A percentile compares a stretch with the other conserved stretches of the same genome.
phyloP scores from a whole-genome alignment of 2,113 vertebrate species.

The Ictalurus punctatus region DNA sequence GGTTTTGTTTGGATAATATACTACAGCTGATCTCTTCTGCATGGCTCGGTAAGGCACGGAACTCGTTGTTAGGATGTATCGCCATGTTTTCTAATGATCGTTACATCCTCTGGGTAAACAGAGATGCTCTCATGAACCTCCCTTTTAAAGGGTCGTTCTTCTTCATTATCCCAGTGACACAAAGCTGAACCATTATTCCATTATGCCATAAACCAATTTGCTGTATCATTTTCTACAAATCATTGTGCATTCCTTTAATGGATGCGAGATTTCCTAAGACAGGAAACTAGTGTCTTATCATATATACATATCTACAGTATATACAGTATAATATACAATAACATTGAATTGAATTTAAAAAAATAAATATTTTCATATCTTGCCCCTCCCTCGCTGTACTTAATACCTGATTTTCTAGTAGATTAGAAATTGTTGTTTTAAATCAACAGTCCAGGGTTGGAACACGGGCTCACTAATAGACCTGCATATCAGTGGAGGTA shows the following conservation, averaged over 20 bases:
- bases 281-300: background rate
- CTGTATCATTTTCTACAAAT: constrained; percentile 52
- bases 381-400: background rate
- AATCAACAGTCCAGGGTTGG: constrained; percentile 57
- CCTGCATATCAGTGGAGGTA: constrained; percentile 66
- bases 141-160: constrained; percentile 49
- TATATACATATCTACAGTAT: background rate
- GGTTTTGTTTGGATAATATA: constrained; percentile 10
- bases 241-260: constrained; percentile 19
- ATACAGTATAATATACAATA: background rate
- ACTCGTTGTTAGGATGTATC: constrained; percentile 19
- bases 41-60: background rate
- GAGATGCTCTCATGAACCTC: constrained; percentile 43
- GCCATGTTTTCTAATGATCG: constrained; percentile 40
- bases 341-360: background rate
- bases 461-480: constrained; percentile 70
- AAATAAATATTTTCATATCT: background rate
- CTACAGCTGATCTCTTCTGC: background rate
- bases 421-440: constrained; percentile 54
- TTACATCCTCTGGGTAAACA: constrained; percentile 47
- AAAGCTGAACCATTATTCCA: constrained; percentile 37
- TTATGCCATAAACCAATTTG: constrained; percentile 48
- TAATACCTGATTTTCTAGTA: background rate
- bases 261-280: constrained; percentile 5
- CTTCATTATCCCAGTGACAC: constrained; percentile 48